Conservation (phyloP, 2,888 invertebrate genomes). For the Anthoptus insignis region DNA sequence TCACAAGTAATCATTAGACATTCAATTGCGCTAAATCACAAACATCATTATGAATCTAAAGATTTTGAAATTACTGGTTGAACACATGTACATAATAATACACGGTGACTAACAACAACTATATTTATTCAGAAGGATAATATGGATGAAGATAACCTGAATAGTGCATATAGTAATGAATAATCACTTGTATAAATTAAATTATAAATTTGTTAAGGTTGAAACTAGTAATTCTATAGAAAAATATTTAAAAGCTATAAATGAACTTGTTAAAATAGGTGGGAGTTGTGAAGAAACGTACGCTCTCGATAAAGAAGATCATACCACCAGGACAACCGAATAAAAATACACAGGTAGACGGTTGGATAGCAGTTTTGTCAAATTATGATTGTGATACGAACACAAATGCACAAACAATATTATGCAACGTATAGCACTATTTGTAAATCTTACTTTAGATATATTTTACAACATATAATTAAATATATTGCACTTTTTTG, state of each 20-base stretch:
- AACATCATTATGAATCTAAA: conserved; percentile 14
- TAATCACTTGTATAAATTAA: background rate
- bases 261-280: conserved; percentile 68
- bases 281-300: conserved; percentile 79
- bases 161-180: background rate
- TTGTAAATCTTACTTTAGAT: conserved; percentile 4
- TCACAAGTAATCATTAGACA: background rate
- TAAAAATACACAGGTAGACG: conserved; percentile 74
- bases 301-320: conserved; percentile 84
- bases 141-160: background rate
- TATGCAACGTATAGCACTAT: too few relatives aligned
- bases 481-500: background rate
- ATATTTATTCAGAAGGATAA: background rate
- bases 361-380: conserved; percentile 43
- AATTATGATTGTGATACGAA: conserved; percentile 66
- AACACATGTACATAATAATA: conserved; percentile 40
- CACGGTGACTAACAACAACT: conserved; percentile 39
- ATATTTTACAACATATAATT: background rate
- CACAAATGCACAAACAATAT: conserved; percentile 58
- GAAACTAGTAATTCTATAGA: background rate
- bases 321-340: conserved; percentile 75
- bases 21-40: background rate
- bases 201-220: background rate
- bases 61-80: conserved; percentile 20
- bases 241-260: conserved; percentile 22